Percentiles rank a stretch among this genome's conserved stretches.
Conservation (phyloP, 2,797 vertebrate genomes). For the Setipinna tenuifilis region DNA sequence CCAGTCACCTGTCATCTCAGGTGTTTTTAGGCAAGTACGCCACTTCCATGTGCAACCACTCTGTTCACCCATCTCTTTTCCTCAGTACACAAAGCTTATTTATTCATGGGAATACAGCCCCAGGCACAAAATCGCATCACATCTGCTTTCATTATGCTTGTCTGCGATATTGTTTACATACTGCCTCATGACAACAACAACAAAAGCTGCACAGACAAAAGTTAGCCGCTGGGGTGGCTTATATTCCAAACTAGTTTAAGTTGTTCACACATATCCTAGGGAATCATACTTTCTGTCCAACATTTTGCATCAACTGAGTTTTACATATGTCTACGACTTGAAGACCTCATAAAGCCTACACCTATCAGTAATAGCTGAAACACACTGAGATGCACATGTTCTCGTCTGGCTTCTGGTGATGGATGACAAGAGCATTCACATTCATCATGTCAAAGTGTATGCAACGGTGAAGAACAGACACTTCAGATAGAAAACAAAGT, state of each 20-base stretch:
- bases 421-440: no score
- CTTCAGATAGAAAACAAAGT: no score
- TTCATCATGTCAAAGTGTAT: no score
- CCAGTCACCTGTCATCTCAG: not conserved
- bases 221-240: not conserved
- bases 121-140: constrained; percentile 33
- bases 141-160: constrained; percentile 40
- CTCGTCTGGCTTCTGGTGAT: no score
- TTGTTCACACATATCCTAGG: not conserved
- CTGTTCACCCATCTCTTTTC: constrained; percentile 21
- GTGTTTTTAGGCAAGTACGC: constrained; percentile 3
- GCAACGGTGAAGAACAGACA: no score
- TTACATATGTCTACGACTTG: no score
- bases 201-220: constrained; percentile 7
- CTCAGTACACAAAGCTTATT: constrained; percentile 28
- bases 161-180: constrained; percentile 38
- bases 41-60: constrained; percentile 25
- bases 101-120: constrained; percentile 35
- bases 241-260: not conserved
- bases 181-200: constrained; percentile 6
- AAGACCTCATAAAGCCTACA: no score
- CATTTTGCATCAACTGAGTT: not conserved
- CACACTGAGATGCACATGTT: no score
- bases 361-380: no score
- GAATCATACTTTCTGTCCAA: not conserved